Conservation (phyloP, 2,797 vertebrate species). For the Schizopygopsis malacanthus region DNA sequence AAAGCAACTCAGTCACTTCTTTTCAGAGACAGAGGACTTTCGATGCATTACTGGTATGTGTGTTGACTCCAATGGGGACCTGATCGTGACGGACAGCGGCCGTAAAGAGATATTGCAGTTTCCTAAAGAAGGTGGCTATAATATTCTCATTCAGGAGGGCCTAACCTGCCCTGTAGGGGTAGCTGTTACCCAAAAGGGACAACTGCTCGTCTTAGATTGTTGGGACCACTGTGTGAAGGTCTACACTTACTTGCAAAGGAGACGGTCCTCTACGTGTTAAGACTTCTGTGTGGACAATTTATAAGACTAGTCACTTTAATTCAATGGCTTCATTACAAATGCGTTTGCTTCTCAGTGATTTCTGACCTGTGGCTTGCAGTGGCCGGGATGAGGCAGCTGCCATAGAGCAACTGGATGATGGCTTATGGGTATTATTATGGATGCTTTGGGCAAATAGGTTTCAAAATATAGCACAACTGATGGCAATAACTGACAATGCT, state of each 20-base stretch:
- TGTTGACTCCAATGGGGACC: constrained; percentile 90
- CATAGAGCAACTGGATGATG: constrained; percentile 14
- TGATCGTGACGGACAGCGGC: constrained; percentile 95
- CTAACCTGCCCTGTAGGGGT: constrained; percentile 93
- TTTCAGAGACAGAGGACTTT: constrained; percentile 95
- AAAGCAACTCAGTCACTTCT: constrained; percentile 96
- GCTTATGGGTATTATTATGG: constrained; percentile 15
- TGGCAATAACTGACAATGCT: constrained; percentile 60
- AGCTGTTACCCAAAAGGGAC: constrained; percentile 94
- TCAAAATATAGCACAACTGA: constrained; percentile 50
- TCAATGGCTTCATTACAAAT: constrained; percentile 57
- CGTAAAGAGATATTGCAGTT: constrained; percentile 95
- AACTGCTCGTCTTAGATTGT: constrained; percentile 94
- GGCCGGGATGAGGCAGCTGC: constrained; percentile 29
- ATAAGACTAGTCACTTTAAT: constrained; percentile 63
- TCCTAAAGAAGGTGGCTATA: constrained; percentile 93
- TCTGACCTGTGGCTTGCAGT: neutral
- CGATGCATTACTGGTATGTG: constrained; percentile 98
- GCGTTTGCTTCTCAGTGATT: constrained; percentile 46
- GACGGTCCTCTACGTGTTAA: constrained; percentile 81
- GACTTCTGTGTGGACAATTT: constrained; percentile 22
- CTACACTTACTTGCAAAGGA: constrained; percentile 91
- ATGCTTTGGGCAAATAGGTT: constrained; percentile 17
- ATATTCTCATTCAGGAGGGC: constrained; percentile 90
- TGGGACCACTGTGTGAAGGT: constrained; percentile 99